phyloP scores from a whole-genome alignment of 2,113 vertebrate species.

The Athene noctua region DNA sequence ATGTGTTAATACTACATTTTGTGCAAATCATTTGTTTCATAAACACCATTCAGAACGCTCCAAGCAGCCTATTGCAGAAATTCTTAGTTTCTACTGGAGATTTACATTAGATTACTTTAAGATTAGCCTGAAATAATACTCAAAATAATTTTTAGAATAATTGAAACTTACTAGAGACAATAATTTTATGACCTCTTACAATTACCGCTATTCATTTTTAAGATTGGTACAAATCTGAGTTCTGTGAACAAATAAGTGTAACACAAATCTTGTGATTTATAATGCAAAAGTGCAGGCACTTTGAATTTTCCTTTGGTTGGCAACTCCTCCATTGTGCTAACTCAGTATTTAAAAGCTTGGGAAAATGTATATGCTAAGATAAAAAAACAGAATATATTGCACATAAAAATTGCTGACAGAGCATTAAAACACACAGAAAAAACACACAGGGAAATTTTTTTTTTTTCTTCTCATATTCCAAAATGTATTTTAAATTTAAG shows the following conservation, averaged over 20 bases:
- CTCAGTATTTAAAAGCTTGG: background rate
- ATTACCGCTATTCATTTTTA: background rate
- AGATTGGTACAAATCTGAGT: background rate
- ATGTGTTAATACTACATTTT: background rate
- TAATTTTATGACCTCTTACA: background rate
- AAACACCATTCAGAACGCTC: background rate
- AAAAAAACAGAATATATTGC: background rate
- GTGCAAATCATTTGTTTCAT: background rate
- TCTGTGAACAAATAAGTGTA: background rate
- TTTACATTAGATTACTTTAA: background rate
- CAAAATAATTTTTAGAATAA: background rate
- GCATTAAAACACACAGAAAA: background rate
- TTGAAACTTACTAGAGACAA: background rate
- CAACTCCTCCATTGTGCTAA: background rate
- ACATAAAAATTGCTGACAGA: background rate
- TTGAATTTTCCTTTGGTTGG: background rate
- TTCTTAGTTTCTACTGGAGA: background rate
- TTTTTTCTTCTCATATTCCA: background rate
- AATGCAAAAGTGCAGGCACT: background rate
- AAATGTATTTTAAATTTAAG: constrained; percentile 22
- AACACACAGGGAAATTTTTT: background rate
- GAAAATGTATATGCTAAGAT: background rate
- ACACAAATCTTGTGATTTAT: background rate
- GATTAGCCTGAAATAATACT: background rate
- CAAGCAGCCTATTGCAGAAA: background rate